A percentile compares a stretch with the other conserved stretches of the same genome.
Conservation (phyloP, 2,113 vertebrate genomes). For the Galbula dea region DNA sequence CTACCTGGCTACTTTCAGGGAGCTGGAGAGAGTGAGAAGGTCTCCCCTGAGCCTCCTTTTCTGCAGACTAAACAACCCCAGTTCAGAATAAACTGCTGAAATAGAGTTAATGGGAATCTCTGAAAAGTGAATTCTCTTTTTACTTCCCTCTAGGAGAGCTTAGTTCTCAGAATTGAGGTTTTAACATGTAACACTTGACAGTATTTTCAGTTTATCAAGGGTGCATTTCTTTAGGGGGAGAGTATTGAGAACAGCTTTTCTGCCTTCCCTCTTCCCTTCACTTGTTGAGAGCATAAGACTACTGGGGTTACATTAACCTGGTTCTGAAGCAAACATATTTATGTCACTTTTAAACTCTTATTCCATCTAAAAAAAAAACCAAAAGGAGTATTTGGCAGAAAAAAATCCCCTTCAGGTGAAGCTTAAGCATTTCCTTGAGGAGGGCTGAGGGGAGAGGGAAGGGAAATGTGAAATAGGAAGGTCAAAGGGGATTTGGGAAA, state of each 20-base stretch:
- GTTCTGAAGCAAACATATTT: not conserved
- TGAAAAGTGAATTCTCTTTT: not conserved
- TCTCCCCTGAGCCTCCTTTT: too few species aligned
- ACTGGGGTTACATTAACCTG: not conserved
- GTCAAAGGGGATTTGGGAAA: not conserved
- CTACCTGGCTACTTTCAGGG: too few species aligned
- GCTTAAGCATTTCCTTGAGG: not conserved
- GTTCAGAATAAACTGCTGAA: not conserved
- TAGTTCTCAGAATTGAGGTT: not conserved
- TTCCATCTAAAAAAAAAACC: not conserved
- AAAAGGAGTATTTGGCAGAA: too few species aligned
- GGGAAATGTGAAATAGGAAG: not conserved
- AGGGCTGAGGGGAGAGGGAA: not conserved
- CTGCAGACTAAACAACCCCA: too few species aligned
- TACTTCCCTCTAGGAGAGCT: not conserved
- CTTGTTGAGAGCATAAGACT: too few species aligned
- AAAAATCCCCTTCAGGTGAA: not conserved
- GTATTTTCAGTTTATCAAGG: not conserved
- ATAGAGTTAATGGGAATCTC: not conserved
- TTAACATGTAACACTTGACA: not conserved
- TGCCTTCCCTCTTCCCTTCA: not conserved
- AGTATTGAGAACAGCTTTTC: not conserved
- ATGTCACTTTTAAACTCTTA: not conserved
- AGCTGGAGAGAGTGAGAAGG: too few species aligned
- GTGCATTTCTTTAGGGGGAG: fast-evolving